A percentile compares a stretch with the other conserved stretches of the same genome.
phyloP scores from a whole-genome alignment of 2,888 invertebrate species.

The Harpalus rubripes region DNA sequence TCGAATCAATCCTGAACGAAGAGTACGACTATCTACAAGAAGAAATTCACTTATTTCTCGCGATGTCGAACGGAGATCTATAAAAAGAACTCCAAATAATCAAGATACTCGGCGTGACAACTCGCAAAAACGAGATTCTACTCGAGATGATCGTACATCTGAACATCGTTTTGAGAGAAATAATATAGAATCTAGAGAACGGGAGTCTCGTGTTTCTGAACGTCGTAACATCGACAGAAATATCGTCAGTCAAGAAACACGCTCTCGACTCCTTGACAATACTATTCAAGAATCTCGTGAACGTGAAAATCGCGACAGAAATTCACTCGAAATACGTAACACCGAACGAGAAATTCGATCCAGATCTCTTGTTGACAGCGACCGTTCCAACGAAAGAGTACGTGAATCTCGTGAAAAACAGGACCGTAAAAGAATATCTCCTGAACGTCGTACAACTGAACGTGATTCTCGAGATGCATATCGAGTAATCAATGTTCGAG shows the following conservation, averaged over 20 bases:
- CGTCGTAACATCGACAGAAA: neutral
- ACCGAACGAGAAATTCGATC: neutral
- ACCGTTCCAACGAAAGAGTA: neutral
- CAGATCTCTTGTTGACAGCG: no score
- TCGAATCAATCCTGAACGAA: neutral
- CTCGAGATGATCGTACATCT: neutral
- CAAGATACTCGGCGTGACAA: neutral
- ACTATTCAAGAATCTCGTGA: neutral
- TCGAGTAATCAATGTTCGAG: neutral
- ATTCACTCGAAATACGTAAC: neutral
- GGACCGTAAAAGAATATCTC: neutral
- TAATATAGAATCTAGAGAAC: neutral
- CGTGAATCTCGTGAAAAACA: neutral
- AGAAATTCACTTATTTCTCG: slow-evolving; percentile 2
- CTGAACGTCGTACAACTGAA: neutral
- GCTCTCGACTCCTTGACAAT: neutral
- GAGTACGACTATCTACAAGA: neutral
- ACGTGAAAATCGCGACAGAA: neutral
- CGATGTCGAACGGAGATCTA: neutral
- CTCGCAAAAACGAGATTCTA: neutral
- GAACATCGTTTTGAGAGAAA: neutral
- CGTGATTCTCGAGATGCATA: neutral
- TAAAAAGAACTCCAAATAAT: slow-evolving; percentile 2
- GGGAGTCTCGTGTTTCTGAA: neutral
- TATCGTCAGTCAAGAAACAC: neutral